Conservation (phyloP, 2,113 vertebrate genomes). For the Mus pahari region DNA sequence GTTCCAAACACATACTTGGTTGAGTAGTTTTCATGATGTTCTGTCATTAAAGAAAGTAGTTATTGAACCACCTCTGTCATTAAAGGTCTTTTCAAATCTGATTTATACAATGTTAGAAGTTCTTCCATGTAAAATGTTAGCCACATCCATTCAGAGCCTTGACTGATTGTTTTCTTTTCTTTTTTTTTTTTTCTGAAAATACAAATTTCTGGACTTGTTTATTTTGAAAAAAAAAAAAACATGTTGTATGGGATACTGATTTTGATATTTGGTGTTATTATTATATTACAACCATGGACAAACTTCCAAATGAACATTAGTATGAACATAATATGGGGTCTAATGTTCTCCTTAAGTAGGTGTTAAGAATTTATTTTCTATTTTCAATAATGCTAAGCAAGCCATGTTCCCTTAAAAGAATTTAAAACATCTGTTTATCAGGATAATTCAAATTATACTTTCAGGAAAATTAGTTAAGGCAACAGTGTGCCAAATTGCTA, state of each 20-base stretch:
- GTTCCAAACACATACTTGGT: neutral
- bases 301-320: neutral
- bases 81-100: neutral
- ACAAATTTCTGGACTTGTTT: neutral
- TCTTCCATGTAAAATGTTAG: neutral
- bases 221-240: constrained; percentile 19
- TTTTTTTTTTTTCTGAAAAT: neutral
- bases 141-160: neutral
- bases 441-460: constrained; percentile 37
- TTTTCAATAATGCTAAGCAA: neutral
- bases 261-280: neutral
- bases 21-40: neutral
- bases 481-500: neutral
- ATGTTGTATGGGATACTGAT: neutral
- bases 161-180: neutral
- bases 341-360: neutral
- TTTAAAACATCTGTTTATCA: constrained; percentile 22
- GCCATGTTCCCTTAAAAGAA: neutral
- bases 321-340: neutral
- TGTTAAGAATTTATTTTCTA: neutral
- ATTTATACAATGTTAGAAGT: neutral
- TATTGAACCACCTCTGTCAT: neutral
- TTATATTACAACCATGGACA: neutral
- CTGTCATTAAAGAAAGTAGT: neutral
- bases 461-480: neutral